These are phyloP conservation scores for Conistra vaccinii DNA, from an alignment of 2,888 invertebrate species.

Conservation along the genomic window DNA sequence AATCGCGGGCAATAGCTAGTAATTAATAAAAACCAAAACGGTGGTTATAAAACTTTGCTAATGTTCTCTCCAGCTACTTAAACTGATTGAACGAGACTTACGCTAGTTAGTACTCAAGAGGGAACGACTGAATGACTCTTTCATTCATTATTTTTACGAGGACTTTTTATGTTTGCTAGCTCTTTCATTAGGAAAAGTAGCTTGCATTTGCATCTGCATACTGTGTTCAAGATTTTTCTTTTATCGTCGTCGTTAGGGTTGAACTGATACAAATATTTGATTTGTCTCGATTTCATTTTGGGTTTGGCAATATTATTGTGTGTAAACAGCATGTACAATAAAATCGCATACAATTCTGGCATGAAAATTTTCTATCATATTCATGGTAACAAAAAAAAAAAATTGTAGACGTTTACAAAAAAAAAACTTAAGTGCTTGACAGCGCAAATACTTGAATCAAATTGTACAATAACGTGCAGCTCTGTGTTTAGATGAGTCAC, in stretches of 20 bases:
- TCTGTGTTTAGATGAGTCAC: no score
- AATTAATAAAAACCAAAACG: neutral
- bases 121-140: conserved; percentile 24
- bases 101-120: neutral
- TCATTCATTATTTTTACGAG: conserved; percentile 37
- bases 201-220: conserved; percentile 6
- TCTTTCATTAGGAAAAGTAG: conserved; percentile 41
- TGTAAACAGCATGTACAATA: no score
- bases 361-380: no score
- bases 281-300: neutral
- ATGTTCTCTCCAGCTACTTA: neutral
- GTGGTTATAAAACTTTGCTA: neutral
- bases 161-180: conserved; percentile 23
- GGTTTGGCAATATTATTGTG: no score
- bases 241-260: neutral
- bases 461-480: no score
- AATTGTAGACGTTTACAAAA: no score
- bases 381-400: no score
- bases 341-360: no score
- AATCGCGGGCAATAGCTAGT: no score
- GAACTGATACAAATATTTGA: neutral
- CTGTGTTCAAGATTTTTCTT: conserved; percentile 1
- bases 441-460: no score
- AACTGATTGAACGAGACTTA: neutral
- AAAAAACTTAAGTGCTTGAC: no score